Percentiles rank a stretch among this genome's conserved stretches.
Evolutionary conservation across 2,797 vertebrate genomes (phyloP).

Genomic region (Oryzias dopingdopingensis): DNA sequence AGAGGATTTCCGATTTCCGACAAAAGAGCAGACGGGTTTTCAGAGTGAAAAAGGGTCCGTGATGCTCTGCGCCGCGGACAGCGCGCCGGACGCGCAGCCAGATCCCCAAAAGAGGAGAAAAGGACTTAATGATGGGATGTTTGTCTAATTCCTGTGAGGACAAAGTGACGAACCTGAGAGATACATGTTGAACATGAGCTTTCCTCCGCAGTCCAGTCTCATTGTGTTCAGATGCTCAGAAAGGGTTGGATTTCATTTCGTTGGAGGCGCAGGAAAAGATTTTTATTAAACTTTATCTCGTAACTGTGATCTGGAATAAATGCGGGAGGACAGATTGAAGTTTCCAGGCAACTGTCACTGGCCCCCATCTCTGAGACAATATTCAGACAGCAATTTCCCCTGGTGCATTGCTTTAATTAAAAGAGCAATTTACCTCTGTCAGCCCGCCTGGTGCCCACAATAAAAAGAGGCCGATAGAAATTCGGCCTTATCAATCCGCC

Average conservation of each 20-base stretch:
- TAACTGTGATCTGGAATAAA: constrained; percentile 87
- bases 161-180: constrained; percentile 89
- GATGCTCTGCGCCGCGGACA: constrained; percentile 36
- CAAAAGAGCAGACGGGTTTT: constrained; percentile 84
- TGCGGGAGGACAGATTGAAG: constrained; percentile 83
- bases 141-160: constrained; percentile 28
- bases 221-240: constrained; percentile 83
- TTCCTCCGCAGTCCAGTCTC: constrained; percentile 92
- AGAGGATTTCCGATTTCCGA: constrained; percentile 99
- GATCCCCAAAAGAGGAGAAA: constrained; percentile 20
- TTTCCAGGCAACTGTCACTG: constrained; percentile 90
- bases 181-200: constrained; percentile 99
- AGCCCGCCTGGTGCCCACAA: constrained; percentile 82
- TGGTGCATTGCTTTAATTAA: constrained; percentile 95
- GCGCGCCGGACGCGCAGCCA: constrained; percentile 28
- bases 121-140: neutral
- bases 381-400: constrained; percentile 97
- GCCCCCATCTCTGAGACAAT: constrained; percentile 85
- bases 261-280: constrained; percentile 75
- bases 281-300: constrained; percentile 90
- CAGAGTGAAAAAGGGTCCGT: constrained; percentile 68
- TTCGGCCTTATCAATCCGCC: constrained; percentile 87
- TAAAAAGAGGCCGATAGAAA: constrained; percentile 82
- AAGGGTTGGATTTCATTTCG: constrained; percentile 82
- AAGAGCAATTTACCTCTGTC: constrained; percentile 91